Conservation (phyloP, 1,140 invertebrate species). For the Tetramorium alpestre region DNA sequence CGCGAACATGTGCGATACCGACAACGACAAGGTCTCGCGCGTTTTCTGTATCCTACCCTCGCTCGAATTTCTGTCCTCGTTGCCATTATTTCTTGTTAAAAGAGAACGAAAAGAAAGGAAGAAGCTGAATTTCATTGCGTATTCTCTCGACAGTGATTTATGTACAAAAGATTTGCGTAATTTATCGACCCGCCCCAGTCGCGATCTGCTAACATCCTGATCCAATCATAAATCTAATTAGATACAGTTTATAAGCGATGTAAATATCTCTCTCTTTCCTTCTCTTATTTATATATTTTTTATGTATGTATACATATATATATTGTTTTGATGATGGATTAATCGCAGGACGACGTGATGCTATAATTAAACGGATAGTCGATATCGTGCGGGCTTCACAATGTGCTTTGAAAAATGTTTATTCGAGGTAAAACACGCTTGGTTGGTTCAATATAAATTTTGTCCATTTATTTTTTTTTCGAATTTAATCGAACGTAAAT, state of each 20-base stretch:
- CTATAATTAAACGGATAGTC: slow-evolving; percentile 68
- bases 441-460: slow-evolving; percentile 50
- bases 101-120: not conserved
- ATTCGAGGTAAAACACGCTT: slow-evolving; percentile 16
- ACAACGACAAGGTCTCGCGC: slow-evolving; percentile 14
- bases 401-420: slow-evolving; percentile 64
- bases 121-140: slow-evolving; percentile 18
- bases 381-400: slow-evolving; percentile 16
- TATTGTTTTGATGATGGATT: slow-evolving; percentile 70
- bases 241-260: not conserved
- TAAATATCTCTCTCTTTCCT: not conserved
- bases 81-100: slow-evolving; percentile 40
- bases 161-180: slow-evolving; percentile 61
- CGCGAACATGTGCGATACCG: slow-evolving; percentile 37
- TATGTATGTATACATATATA: not conserved
- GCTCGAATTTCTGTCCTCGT: slow-evolving; percentile 25
- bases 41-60: not conserved
- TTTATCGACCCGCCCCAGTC: slow-evolving; percentile 58
- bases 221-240: slow-evolving; percentile 68
- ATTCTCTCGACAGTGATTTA: slow-evolving; percentile 64
- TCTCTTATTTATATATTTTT: not conserved
- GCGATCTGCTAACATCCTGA: slow-evolving; percentile 61
- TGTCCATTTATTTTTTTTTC: not conserved
- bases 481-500: not conserved
- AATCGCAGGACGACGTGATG: slow-evolving; percentile 42